Conservation (phyloP, 2,797 vertebrate species). For the Remorina albescens region DNA sequence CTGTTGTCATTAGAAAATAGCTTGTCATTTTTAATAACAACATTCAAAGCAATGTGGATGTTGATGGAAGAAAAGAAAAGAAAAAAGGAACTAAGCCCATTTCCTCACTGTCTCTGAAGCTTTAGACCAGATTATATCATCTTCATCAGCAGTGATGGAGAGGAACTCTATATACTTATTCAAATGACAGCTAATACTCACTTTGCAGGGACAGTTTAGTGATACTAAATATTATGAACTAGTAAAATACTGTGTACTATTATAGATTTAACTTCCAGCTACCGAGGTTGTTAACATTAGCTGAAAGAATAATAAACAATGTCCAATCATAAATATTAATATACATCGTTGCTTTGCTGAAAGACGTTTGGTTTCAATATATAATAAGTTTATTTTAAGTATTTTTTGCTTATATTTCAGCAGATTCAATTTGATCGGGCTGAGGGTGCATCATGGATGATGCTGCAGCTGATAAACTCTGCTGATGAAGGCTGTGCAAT, state of each 20-base stretch:
- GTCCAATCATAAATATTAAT: background rate
- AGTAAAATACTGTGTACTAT: too few relatives aligned
- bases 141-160: background rate
- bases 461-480: constrained; percentile 12
- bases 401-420: background rate
- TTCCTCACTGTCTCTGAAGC: constrained; percentile 6
- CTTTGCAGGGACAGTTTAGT: too few relatives aligned
- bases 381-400: too few relatives aligned
- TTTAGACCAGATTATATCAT: constrained; percentile 8
- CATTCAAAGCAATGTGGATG: background rate
- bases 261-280: background rate
- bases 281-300: too few relatives aligned
- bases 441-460: too few relatives aligned
- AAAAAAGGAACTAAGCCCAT: background rate
- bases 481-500: constrained; percentile 20
- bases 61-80: background rate
- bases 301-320: background rate
- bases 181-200: background rate
- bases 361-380: too few relatives aligned
- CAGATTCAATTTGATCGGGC: background rate
- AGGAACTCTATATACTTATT: too few relatives aligned
- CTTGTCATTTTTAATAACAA: constrained; percentile 1
- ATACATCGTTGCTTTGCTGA: background rate
- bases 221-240: background rate
- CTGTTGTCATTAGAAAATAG: background rate